phyloP scores from a whole-genome alignment of 2,888 invertebrate species.

The Neria commutata region DNA sequence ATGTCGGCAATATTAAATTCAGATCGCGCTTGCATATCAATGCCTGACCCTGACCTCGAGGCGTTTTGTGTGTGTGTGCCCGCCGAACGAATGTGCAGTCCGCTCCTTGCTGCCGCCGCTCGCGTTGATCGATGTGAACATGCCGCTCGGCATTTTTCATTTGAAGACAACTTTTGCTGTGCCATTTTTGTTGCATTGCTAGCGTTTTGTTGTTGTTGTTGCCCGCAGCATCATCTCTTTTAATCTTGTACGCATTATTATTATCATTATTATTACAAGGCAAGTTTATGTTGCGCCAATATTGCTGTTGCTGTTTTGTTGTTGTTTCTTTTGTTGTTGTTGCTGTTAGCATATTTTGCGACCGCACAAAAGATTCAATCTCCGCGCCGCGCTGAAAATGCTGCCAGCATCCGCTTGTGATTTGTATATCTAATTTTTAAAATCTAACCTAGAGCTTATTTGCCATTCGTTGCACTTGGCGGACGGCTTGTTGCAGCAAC shows the following conservation, averaged over 20 bases:
- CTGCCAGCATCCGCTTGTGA: constrained; percentile 48
- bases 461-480: constrained; percentile 40
- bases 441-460: constrained; percentile 38
- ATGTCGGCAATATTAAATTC: too few relatives aligned
- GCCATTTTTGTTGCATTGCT: constrained; percentile 13
- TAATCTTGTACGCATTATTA: constrained; percentile 42
- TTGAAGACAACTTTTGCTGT: constrained; percentile 12
- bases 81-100: constrained; percentile 6
- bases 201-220: too few relatives aligned
- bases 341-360: not conserved
- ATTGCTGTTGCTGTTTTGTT: constrained; percentile 19
- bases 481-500: constrained; percentile 23
- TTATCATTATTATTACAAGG: constrained; percentile 38
- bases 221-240: constrained; percentile 35
- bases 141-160: constrained; percentile 4
- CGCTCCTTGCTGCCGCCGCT: not conserved
- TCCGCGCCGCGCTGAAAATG: too few relatives aligned
- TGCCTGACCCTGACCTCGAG: constrained; percentile 47
- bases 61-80: not conserved
- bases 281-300: constrained; percentile 27
- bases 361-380: too few relatives aligned
- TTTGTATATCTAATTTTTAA: constrained; percentile 54
- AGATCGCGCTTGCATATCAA: constrained; percentile 20
- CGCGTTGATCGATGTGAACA: not conserved
- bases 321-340: not conserved